Evolutionary conservation across 2,113 vertebrate genomes (phyloP).

Genomic region (Oreochromis spilurus): DNA sequence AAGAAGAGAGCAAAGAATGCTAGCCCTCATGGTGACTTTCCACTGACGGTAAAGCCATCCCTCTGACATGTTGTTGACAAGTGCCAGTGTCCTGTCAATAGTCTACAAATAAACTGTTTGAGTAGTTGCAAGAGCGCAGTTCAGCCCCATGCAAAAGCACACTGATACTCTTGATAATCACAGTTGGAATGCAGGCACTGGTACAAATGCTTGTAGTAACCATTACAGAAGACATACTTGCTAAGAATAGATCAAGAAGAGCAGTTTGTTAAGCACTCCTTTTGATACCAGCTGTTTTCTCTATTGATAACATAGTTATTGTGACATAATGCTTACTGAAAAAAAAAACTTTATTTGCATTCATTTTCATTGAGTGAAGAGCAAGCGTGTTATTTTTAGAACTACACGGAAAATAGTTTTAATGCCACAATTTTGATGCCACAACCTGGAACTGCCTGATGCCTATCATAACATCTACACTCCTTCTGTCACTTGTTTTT

Average conservation of each 20-base stretch:
- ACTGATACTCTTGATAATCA: slow-evolving; percentile 60
- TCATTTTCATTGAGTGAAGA: background rate
- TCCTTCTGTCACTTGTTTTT: background rate
- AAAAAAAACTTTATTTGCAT: background rate
- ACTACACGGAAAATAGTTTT: background rate
- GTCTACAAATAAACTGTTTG: slow-evolving; percentile 69
- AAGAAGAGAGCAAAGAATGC: slow-evolving; percentile 1
- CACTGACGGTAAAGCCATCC: slow-evolving; percentile 43
- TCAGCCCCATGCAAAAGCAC: slow-evolving; percentile 14
- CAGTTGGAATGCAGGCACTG: slow-evolving; percentile 35
- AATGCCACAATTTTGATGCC: background rate
- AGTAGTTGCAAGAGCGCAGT: slow-evolving; percentile 35
- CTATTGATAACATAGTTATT: background rate
- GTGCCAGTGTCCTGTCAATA: slow-evolving; percentile 51
- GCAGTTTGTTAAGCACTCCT: background rate
- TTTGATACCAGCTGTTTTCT: slow-evolving; percentile 5
- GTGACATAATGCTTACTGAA: background rate
- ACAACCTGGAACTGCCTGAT: background rate
- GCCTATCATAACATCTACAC: background rate
- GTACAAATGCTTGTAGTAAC: slow-evolving; percentile 48
- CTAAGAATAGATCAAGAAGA: slow-evolving; percentile 55
- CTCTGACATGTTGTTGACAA: slow-evolving; percentile 63
- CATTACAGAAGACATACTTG: slow-evolving; percentile 38
- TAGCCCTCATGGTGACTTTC: slow-evolving; percentile 35
- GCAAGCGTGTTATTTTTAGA: background rate